phyloP scores from a whole-genome alignment of 2,888 invertebrate genomes.

The Allygus modestus region DNA sequence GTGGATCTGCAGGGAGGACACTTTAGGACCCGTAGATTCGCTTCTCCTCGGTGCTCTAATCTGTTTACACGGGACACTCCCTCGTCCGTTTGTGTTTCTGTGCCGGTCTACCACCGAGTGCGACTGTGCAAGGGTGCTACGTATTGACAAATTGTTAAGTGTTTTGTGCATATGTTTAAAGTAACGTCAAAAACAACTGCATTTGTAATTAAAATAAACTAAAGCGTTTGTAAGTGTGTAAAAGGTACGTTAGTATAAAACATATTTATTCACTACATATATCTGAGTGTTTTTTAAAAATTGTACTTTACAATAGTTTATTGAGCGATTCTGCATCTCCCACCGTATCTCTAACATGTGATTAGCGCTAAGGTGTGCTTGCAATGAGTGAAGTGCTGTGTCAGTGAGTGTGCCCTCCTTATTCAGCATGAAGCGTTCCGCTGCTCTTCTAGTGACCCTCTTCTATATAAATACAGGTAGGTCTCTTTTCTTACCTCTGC shows the following conservation, averaged over 20 bases:
- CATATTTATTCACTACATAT: too few species aligned
- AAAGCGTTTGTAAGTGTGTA: too few species aligned
- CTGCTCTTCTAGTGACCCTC: constrained; percentile 35
- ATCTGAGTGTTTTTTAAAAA: background rate
- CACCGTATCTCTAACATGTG: constrained; percentile 12
- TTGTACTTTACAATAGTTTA: background rate
- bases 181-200: too few species aligned
- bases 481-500: too few species aligned
- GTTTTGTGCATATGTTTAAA: too few species aligned
- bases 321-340: background rate
- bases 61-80: background rate
- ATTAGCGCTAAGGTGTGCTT: constrained; percentile 10
- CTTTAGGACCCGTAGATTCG: background rate
- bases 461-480: constrained; percentile 41
- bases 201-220: too few species aligned
- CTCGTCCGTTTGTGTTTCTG: background rate
- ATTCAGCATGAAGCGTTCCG: background rate
- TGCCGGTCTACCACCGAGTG: background rate
- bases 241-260: too few species aligned
- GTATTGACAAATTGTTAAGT: too few species aligned
- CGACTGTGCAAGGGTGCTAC: background rate
- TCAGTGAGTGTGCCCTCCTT: background rate
- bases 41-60: background rate
- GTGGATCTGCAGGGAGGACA: constrained; percentile 36
- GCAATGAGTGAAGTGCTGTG: constrained; percentile 14